A percentile compares a stretch with the other conserved stretches of the same genome.
Conservation (phyloP, 2,888 invertebrate genomes). For the Morpho helenor region DNA sequence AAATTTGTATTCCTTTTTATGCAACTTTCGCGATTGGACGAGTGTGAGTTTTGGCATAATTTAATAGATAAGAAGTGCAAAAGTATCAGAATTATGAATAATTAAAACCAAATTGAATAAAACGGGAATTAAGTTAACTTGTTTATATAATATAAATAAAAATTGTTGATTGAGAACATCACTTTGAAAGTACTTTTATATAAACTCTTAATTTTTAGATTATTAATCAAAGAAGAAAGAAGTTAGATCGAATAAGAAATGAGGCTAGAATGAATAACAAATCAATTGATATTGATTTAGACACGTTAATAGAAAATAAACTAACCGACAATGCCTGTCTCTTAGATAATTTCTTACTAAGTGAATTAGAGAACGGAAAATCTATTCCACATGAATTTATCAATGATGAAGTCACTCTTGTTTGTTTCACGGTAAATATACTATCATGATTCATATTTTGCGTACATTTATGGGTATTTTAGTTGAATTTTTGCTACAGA, state of each 20-base stretch:
- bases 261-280: constrained; percentile 34
- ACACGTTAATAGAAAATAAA: constrained; percentile 28
- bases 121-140: too few species aligned
- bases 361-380: constrained; percentile 32
- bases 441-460: too few species aligned
- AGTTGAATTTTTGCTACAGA: too few species aligned
- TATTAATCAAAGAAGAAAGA: constrained; percentile 30
- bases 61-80: too few species aligned
- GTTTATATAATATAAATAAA: too few species aligned
- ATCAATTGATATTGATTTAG: constrained; percentile 25
- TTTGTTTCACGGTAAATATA: constrained; percentile 36
- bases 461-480: too few species aligned
- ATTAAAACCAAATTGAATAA: too few species aligned
- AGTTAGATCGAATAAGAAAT: constrained; percentile 30
- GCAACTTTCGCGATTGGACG: too few species aligned
- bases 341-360: constrained; percentile 36
- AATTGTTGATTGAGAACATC: too few species aligned
- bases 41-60: too few species aligned
- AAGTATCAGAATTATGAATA: too few species aligned
- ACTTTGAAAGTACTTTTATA: neutral
- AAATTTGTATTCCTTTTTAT: too few species aligned
- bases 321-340: constrained; percentile 30
- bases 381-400: constrained; percentile 35
- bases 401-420: constrained; percentile 37
- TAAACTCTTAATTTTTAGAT: constrained; percentile 27